phyloP scores from a whole-genome alignment of 2,888 invertebrate genomes.

The Harpagoxenus sublaevis region DNA sequence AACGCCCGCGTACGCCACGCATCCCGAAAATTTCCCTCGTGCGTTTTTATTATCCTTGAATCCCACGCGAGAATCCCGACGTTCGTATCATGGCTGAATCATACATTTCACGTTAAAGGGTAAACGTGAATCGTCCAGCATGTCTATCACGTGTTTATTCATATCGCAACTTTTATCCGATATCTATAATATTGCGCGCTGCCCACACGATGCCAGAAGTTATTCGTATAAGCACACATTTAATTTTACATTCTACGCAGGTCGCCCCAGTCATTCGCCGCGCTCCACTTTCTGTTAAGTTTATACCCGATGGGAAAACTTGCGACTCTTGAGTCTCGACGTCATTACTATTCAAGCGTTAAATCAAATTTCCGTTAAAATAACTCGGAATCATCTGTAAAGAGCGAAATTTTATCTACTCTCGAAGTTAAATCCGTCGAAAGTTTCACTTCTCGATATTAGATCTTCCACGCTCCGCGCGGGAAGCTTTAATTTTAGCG shows the following conservation, averaged over 20 bases:
- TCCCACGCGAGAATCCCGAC: not conserved
- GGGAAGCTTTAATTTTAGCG: constrained; percentile 6
- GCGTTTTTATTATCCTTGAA: not conserved
- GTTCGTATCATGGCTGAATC: not conserved
- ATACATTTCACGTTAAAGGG: constrained; percentile 1
- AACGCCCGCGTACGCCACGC: not conserved
- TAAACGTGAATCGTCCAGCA: constrained; percentile 28
- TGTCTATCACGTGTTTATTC: constrained; percentile 41
- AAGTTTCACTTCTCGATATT: constrained; percentile 32
- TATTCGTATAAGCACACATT: constrained; percentile 33
- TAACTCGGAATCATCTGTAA: constrained; percentile 12
- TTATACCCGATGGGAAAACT: constrained; percentile 1
- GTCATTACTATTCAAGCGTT: constrained; percentile 14
- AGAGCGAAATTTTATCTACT: constrained; percentile 28
- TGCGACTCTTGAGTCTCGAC: not conserved
- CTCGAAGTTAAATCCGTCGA: constrained; percentile 9
- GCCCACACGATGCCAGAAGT: constrained; percentile 40
- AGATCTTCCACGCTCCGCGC: not conserved
- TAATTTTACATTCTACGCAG: constrained; percentile 24
- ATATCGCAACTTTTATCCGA: constrained; percentile 41
- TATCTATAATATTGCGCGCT: constrained; percentile 11
- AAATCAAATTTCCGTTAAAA: constrained; percentile 19
- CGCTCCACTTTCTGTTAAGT: constrained; percentile 1
- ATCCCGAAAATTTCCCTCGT: not conserved
- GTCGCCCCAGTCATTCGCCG: not conserved